Conservation (phyloP, 2,797 vertebrate species). For the Danio aesculapii region DNA sequence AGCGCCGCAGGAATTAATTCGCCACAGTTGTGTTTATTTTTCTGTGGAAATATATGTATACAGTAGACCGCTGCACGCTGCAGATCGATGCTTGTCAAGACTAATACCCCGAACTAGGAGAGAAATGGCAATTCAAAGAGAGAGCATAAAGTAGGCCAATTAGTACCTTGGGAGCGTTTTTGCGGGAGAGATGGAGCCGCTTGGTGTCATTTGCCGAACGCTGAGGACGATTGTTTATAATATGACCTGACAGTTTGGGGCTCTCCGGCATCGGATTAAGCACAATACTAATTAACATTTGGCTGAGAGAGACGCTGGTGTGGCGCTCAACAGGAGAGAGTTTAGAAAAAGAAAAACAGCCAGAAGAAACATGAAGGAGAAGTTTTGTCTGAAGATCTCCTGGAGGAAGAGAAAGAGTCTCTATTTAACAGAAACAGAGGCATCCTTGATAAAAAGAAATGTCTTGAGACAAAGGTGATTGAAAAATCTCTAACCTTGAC, state of each 20-base stretch:
- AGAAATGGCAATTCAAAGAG: conserved; percentile 78
- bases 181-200: conserved; percentile 77
- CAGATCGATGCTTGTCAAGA: conserved; percentile 77
- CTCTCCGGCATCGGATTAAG: conserved; percentile 84
- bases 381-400: neutral
- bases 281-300: conserved; percentile 83
- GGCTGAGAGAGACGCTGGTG: conserved; percentile 68
- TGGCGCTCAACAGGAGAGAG: conserved; percentile 71
- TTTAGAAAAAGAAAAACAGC: neutral
- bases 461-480: neutral
- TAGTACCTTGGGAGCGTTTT: conserved; percentile 84
- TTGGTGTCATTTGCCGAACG: conserved; percentile 77
- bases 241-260: conserved; percentile 85
- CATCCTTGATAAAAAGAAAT: too few relatives aligned
- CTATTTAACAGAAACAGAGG: neutral
- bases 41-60: conserved; percentile 55
- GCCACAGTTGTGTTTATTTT: conserved; percentile 56
- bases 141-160: conserved; percentile 84
- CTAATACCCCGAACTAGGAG: conserved; percentile 80
- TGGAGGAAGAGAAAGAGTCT: conserved; percentile 10
- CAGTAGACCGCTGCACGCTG: conserved; percentile 59
- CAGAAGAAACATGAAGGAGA: neutral
- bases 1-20: conserved; percentile 64
- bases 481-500: too few relatives aligned
- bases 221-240: conserved; percentile 84